Base-by-base conservation (phyloP, 2,888 invertebrate genomes). In the Cordilura impudica region DNA sequence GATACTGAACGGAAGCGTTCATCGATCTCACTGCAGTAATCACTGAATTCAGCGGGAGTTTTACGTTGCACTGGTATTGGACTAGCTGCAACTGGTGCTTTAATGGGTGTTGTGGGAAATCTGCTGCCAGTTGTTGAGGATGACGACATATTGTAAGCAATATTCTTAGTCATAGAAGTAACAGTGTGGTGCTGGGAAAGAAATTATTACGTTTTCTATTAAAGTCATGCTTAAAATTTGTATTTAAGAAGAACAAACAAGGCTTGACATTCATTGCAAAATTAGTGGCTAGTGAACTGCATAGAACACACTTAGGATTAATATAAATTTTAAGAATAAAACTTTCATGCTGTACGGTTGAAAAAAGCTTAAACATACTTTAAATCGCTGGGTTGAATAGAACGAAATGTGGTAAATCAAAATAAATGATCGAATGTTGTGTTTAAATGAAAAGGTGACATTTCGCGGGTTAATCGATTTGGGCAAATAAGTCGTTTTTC, bases 11-110 rank as follows among this genome's bases (percentile, higher is more conserved):
- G 91, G 84, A 93, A 93, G 82, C 92, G 91, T 70, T 92, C 91
- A 77, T 94, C 94, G 81, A 93, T 92, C 85, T 94, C 94, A 84
- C 94, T 94, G 89, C 94, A 94, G 85, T 94, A 94, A 86, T 94
- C 94, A 85, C 93, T 94, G 87, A 94, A 94, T 31, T 89, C 88
- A 2, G 88, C 87, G 0, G 88, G 88, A 2, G 87, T 87, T 67
- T 87, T 88, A 12, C 85, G 83, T 47, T 80, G 80, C 89, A 92
- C 93, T 21, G 93, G 93, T 49, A 77, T 72, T 69, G 94, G 93
- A 88, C 92, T 93, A 21, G 92, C 91, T 58, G 92, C 91, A 26
- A 89, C 90, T 16, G 84, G 81, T 5, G 83, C 78, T 74, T 84
- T 83, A 10, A 83, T 69, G 67, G 88, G 81, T 77, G 81, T 82